Conservation (phyloP, 2,113 vertebrate species). For the Myrmecobius fasciatus region DNA sequence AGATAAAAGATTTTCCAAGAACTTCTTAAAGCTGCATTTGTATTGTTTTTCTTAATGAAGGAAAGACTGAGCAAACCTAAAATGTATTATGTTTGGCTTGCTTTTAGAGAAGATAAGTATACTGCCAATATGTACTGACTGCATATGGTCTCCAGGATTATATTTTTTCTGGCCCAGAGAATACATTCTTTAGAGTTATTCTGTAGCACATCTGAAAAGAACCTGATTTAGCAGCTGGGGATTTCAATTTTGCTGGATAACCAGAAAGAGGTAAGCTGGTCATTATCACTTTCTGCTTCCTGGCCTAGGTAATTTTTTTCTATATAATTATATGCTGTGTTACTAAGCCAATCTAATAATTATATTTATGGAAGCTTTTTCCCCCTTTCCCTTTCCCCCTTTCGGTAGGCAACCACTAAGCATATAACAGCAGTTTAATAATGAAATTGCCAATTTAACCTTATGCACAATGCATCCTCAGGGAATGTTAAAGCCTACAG, state of each 20-base stretch:
- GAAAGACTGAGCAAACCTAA: background rate
- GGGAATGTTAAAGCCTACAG: background rate
- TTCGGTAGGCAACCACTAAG: background rate
- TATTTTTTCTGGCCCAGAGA: background rate
- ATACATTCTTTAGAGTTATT: constrained; percentile 16
- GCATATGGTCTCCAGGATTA: background rate
- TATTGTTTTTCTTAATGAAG: constrained; percentile 45
- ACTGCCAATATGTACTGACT: constrained; percentile 17
- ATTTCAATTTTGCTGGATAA: constrained; percentile 16
- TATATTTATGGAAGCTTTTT: background rate
- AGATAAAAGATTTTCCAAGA: background rate
- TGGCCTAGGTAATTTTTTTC: constrained; percentile 18
- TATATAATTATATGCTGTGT: constrained; percentile 19
- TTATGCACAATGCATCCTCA: background rate
- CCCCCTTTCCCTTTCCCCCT: background rate
- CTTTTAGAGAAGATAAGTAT: constrained; percentile 38
- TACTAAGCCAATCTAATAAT: constrained; percentile 9
- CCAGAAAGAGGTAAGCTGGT: background rate
- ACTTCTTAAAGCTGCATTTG: constrained; percentile 20
- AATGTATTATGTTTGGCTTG: background rate
- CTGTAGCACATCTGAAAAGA: constrained; percentile 23
- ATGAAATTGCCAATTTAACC: constrained; percentile 1
- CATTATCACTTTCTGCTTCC: constrained; percentile 18
- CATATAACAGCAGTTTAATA: background rate
- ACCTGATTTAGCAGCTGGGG: background rate